Conservation (phyloP, 2,888 invertebrate genomes). For the Nephrotoma appendiculata region DNA sequence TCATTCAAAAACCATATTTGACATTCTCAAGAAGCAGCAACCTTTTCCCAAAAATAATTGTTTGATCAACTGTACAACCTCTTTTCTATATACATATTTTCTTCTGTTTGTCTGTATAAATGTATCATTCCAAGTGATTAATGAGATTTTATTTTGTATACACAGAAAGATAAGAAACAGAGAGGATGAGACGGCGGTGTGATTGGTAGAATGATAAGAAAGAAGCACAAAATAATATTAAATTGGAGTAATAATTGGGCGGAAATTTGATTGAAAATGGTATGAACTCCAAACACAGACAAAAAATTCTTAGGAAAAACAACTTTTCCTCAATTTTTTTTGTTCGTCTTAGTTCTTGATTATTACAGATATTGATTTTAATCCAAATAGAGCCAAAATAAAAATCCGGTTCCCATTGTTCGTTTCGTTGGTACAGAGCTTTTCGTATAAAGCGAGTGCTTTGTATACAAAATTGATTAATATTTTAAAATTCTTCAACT, state of each 20-base stretch:
- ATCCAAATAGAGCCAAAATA: background rate
- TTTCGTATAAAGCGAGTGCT: background rate
- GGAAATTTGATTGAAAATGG: background rate
- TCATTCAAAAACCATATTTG: no score
- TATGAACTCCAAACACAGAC: background rate
- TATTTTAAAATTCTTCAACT: background rate
- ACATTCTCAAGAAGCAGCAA: no score
- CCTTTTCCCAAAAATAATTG: background rate
- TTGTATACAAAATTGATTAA: background rate
- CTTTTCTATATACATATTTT: background rate
- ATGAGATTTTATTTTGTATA: background rate
- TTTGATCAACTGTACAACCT: background rate
- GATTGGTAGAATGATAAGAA: background rate
- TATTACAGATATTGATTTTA: background rate
- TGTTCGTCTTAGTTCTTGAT: background rate
- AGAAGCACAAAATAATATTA: background rate
- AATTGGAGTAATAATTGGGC: background rate
- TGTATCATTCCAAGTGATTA: background rate
- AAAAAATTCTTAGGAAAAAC: background rate
- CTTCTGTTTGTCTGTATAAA: background rate
- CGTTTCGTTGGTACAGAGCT: background rate
- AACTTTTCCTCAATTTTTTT: background rate
- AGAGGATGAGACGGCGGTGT: background rate
- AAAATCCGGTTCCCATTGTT: background rate
- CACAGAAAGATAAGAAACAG: background rate